These are phyloP conservation scores for Anthrax anthrax DNA, from an alignment of 2,888 invertebrate species.

Conservation along the genomic window DNA sequence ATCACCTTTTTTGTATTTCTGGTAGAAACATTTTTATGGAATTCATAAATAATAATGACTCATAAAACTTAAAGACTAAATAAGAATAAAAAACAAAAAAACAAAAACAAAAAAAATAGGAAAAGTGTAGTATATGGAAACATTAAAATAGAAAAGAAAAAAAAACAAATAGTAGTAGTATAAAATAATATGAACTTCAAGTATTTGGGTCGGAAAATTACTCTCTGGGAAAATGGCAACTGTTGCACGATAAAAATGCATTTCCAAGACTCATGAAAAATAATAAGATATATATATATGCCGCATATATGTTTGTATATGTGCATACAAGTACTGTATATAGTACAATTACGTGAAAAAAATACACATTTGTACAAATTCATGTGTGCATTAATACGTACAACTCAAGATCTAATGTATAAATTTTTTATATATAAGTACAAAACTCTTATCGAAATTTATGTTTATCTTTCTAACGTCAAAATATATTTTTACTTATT, in stretches of 20 bases:
- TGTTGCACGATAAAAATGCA: constrained; percentile 15
- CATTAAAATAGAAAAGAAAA: background rate
- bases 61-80: constrained; percentile 8
- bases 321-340: too few species aligned
- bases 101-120: background rate
- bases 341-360: too few species aligned
- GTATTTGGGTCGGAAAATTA: constrained; percentile 18
- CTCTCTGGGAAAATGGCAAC: constrained; percentile 15
- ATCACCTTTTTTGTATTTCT: constrained; percentile 3
- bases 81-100: background rate
- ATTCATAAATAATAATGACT: constrained; percentile 12
- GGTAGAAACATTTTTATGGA: constrained; percentile 5
- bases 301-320: too few species aligned
- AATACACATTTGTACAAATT: too few species aligned
- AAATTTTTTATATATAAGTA: too few species aligned
- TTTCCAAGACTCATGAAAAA: background rate
- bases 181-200: background rate
- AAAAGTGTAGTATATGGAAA: background rate
- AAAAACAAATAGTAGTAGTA: too few species aligned
- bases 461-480: too few species aligned
- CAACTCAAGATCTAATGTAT: too few species aligned
- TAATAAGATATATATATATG: too few species aligned
- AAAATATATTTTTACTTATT: too few species aligned
- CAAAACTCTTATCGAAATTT: too few species aligned
- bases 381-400: too few species aligned